Percentiles rank a stretch among this genome's conserved stretches.
Evolutionary conservation across 2,113 vertebrate genomes (phyloP).

Genomic region (Apodemus speciosus): DNA sequence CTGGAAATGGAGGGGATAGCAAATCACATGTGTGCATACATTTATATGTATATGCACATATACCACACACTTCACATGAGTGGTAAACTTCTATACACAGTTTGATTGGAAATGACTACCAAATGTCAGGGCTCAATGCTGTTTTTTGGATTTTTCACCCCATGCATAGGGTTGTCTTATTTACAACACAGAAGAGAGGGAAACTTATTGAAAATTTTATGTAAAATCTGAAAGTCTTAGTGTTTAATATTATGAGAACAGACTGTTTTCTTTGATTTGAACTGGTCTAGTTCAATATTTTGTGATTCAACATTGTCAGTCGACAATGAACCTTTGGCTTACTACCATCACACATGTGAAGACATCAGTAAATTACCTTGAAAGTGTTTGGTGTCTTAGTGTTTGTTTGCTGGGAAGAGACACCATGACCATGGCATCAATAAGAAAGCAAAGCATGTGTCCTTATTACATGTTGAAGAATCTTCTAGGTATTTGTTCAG

Average conservation of each 20-base stretch:
- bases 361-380: neutral
- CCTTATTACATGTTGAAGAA: no score
- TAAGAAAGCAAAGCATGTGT: no score
- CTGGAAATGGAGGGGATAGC: neutral
- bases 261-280: conserved; percentile 32
- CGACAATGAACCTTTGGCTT: neutral
- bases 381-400: neutral
- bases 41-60: no score
- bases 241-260: neutral
- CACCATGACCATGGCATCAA: neutral
- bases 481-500: no score
- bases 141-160: neutral
- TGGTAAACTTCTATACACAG: neutral
- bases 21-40: neutral
- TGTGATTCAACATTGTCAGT: neutral
- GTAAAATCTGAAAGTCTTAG: neutral
- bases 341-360: no score
- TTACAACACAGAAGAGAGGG: neutral
- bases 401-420: neutral
- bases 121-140: neutral
- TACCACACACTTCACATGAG: neutral
- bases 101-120: neutral
- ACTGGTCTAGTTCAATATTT: neutral
- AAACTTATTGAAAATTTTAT: neutral
- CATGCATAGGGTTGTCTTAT: neutral